These are phyloP conservation scores for Agapornis canus DNA, from an alignment of 2,797 vertebrate genomes.

Conservation along the genomic window DNA sequence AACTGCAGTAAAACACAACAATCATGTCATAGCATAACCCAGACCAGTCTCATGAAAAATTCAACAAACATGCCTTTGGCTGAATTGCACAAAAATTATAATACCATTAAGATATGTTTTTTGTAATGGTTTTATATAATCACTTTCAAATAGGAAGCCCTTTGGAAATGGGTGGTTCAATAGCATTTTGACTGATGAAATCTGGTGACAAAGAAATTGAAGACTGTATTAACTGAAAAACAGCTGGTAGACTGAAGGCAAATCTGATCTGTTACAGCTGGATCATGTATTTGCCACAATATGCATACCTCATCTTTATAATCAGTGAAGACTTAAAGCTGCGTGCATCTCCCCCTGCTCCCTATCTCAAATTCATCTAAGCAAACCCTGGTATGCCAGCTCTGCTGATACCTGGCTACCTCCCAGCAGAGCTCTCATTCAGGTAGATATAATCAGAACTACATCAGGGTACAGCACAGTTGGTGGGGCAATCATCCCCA, in stretches of 20 bases:
- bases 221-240: background rate
- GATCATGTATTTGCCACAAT: background rate
- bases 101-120: background rate
- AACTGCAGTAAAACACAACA: background rate
- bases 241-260: background rate
- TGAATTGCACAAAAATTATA: background rate
- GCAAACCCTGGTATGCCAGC: background rate
- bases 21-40: background rate
- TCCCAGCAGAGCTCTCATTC: background rate
- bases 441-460: background rate
- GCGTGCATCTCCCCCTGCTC: background rate
- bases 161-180: background rate
- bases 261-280: background rate
- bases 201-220: background rate
- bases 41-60: background rate
- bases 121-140: background rate
- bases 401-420: background rate
- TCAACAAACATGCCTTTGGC: background rate
- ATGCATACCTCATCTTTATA: background rate
- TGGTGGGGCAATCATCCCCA: background rate
- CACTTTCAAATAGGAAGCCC: background rate
- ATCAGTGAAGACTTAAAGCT: background rate
- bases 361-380: background rate
- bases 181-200: background rate
- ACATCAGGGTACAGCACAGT: accelerated